Conservation (phyloP, 1,140 invertebrate species). For the Solenopsis invicta region DNA sequence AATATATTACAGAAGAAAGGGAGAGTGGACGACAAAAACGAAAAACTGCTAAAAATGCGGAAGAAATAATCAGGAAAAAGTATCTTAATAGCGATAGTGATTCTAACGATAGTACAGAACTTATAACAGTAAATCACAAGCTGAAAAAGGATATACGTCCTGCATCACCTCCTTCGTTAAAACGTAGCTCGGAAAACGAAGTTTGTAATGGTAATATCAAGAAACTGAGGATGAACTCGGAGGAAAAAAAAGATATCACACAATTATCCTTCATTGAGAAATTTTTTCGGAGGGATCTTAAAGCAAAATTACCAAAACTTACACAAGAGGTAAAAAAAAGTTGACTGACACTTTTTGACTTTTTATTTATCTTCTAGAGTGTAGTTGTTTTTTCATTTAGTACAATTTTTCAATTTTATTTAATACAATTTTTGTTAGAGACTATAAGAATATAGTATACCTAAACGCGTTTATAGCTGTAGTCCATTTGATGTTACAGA, state of each 20-base stretch:
- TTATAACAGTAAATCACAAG: slow-evolving; percentile 74
- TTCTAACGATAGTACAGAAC: slow-evolving; percentile 71
- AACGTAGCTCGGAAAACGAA: slow-evolving; percentile 75
- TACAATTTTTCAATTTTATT: too few relatives aligned
- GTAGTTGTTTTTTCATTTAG: too few relatives aligned
- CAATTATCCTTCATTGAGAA: slow-evolving; percentile 76
- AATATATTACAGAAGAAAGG: slow-evolving; percentile 3
- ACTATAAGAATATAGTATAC: too few relatives aligned
- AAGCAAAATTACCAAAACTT: slow-evolving; percentile 79
- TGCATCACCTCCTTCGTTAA: slow-evolving; percentile 77
- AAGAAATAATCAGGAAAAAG: slow-evolving; percentile 81
- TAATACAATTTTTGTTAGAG: too few relatives aligned
- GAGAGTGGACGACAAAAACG: slow-evolving; percentile 78
- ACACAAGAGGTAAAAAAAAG: slow-evolving; percentile 77
- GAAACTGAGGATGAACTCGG: slow-evolving; percentile 71
- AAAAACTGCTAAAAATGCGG: slow-evolving; percentile 80
- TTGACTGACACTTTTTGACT: too few relatives aligned
- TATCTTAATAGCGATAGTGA: slow-evolving; percentile 77
- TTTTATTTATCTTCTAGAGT: too few relatives aligned
- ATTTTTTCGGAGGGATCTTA: slow-evolving; percentile 79
- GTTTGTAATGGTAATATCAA: slow-evolving; percentile 66
- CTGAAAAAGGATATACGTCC: slow-evolving; percentile 59
- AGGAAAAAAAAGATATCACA: slow-evolving; percentile 53
- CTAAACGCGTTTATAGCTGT: too few relatives aligned
- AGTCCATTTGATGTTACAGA: too few relatives aligned